Evolutionary conservation across 2,888 invertebrate genomes (phyloP), one percentile per base, ranked within the genome.

Genomic region (Philereme vetulata): DNA sequence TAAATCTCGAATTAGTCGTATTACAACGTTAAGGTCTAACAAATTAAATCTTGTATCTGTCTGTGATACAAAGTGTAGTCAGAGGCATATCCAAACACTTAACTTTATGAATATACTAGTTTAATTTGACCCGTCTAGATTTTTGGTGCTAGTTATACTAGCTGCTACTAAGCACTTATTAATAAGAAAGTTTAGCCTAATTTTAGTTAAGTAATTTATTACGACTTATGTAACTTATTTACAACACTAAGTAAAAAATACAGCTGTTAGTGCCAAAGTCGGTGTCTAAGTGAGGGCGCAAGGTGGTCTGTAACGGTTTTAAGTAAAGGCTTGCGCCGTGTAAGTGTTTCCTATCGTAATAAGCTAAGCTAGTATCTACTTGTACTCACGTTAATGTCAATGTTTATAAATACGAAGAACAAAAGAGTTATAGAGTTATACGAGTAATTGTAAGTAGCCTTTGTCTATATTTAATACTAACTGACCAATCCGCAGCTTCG

Each of bases 181-280:
- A n/a, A 33, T 9, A 11, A 45, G 10, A n/a, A 9, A 11, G n/a
- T 36, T 21, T 66, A 71, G 44, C 46, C 57, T 68, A 72, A 67
- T 71, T 67, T 68, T 52, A 75, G 64, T 68, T 66, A 58, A 71
- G 59, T 74, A 80, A 82, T 81, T 80, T 79, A 82, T 82, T 80
- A 65, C 76, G 62, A 68, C 81, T 76, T 72, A 60, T 33, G 40
- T 43, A 36, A 5, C 32, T 76, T 21, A 21, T 21, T 21, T 72
- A 60, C 33, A 34, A 36, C 33, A 5, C 32, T 50, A 32, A n/a
- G 8, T 32, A 21, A 40, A 76, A 81, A 84, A 88, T 90, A 90
- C 90, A 90, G 90, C 90, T 92, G 91, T 88, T 75, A 77, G 81
- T 81, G 80, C 89, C 90, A 91, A 90, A 90, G 81, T 72, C 50